These are phyloP conservation scores for Sthenelais limicola DNA, from an alignment of 2,888 invertebrate genomes.

Conservation along the genomic window DNA sequence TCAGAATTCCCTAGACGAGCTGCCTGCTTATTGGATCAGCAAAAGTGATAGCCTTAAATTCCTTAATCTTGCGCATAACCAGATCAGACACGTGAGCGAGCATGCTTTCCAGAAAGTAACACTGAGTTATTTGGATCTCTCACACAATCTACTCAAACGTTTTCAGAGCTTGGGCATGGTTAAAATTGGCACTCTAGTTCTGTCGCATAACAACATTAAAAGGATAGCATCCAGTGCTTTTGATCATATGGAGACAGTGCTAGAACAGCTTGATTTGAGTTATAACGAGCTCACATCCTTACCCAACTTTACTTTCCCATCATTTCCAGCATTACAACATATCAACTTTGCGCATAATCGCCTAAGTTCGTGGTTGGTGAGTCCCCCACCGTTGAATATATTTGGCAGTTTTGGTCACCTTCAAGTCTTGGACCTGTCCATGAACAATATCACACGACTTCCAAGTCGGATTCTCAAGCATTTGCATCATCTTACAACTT, in stretches of 20 bases:
- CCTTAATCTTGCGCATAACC: conserved; percentile 51
- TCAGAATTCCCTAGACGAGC: conserved; percentile 45
- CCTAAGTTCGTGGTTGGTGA: conserved; percentile 26
- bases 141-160: conserved; percentile 45
- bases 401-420: conserved; percentile 38
- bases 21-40: conserved; percentile 46
- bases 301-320: conserved; percentile 32
- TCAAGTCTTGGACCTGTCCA: conserved; percentile 40
- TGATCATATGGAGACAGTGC: conserved; percentile 43
- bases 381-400: neutral
- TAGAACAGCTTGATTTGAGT: conserved; percentile 50
- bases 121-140: conserved; percentile 48
- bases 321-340: conserved; percentile 29
- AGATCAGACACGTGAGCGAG: conserved; percentile 38
- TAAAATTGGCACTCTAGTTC: conserved; percentile 43
- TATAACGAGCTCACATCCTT: conserved; percentile 46
- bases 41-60: conserved; percentile 43
- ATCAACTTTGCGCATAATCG: conserved; percentile 35
- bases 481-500: conserved; percentile 48
- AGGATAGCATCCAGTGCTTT: conserved; percentile 42
- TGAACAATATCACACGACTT: conserved; percentile 36
- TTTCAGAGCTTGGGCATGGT: conserved; percentile 43
- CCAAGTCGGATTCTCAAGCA: neutral
- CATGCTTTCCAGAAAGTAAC: conserved; percentile 45
- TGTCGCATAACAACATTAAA: conserved; percentile 48